Evolutionary conservation across 2,113 vertebrate genomes (phyloP).

Genomic region (Mormyrus lacerda): DNA sequence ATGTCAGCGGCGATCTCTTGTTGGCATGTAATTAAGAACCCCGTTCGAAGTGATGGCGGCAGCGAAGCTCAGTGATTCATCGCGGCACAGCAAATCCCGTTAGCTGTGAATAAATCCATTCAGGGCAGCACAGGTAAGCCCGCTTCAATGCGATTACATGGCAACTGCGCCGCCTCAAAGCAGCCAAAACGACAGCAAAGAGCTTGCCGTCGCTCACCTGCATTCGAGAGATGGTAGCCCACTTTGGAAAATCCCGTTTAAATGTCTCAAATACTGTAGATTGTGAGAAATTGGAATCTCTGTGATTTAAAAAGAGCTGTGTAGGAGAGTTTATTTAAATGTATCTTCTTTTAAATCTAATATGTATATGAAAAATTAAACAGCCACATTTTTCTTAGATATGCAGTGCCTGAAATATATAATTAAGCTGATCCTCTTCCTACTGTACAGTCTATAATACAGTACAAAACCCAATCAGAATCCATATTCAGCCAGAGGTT

Average conservation of each 20-base stretch:
- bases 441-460: constrained; percentile 1
- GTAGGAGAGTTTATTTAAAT: not conserved
- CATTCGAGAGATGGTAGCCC: not conserved
- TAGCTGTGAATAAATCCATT: constrained; percentile 48
- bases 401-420: not conserved
- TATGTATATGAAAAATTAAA: not conserved
- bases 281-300: not conserved
- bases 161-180: constrained; percentile 36
- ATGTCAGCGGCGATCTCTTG: constrained; percentile 38
- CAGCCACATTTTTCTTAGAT: not conserved
- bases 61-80: constrained; percentile 27
- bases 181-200: constrained; percentile 32
- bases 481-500: not conserved
- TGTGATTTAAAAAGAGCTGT: not conserved
- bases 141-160: constrained; percentile 48
- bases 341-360: not conserved
- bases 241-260: constrained; percentile 22
- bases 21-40: constrained; percentile 45
- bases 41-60: constrained; percentile 30
- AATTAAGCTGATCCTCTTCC: not conserved
- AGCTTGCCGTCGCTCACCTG: constrained; percentile 17
- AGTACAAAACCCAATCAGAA: not conserved
- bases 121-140: constrained; percentile 45
- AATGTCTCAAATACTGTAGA: constrained; percentile 12
- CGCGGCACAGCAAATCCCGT: constrained; percentile 43